phyloP scores from a whole-genome alignment of 1,140 invertebrate genomes.

The Hermatobates lingyangjiaoensis region DNA sequence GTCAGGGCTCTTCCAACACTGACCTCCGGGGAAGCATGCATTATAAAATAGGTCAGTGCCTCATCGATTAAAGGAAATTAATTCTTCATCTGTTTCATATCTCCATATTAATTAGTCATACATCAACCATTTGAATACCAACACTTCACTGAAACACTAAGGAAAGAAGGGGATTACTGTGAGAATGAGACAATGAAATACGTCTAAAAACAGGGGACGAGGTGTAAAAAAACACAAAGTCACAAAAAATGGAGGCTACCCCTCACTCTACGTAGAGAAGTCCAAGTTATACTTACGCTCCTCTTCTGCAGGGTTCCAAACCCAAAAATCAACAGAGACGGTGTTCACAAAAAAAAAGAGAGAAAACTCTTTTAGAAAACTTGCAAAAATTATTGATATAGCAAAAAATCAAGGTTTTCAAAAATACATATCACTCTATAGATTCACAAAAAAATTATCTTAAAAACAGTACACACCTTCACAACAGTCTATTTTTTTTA shows the following conservation, averaged over 20 bases:
- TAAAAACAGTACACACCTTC: no score
- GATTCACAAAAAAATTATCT: no score
- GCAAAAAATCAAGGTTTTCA: no score
- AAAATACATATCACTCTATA: no score
- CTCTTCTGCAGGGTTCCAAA: slow-evolving; percentile 6
- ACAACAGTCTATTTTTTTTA: no score
- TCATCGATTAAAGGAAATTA: no score
- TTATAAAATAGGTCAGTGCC: no score
- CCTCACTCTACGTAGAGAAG: slow-evolving; percentile 6
- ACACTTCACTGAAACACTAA: slow-evolving; percentile 18
- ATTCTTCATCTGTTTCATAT: no score
- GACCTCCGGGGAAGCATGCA: no score
- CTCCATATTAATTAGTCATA: no score
- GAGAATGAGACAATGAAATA: no score
- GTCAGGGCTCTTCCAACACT: no score
- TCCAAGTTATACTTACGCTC: slow-evolving; percentile 9
- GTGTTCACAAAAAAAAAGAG: slow-evolving; percentile 8
- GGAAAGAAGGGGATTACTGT: background rate
- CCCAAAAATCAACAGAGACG: slow-evolving; percentile 11
- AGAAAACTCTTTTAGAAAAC: slow-evolving; percentile 9
- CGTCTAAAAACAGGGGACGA: slow-evolving; percentile 3
- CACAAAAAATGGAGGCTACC: slow-evolving; percentile 6
- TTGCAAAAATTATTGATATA: slow-evolving; percentile 4
- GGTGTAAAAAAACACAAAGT: slow-evolving; percentile 3
- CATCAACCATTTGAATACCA: slow-evolving; percentile 21